phyloP scores from a whole-genome alignment of 2,888 invertebrate genomes.

The Sussaba pulchella region DNA sequence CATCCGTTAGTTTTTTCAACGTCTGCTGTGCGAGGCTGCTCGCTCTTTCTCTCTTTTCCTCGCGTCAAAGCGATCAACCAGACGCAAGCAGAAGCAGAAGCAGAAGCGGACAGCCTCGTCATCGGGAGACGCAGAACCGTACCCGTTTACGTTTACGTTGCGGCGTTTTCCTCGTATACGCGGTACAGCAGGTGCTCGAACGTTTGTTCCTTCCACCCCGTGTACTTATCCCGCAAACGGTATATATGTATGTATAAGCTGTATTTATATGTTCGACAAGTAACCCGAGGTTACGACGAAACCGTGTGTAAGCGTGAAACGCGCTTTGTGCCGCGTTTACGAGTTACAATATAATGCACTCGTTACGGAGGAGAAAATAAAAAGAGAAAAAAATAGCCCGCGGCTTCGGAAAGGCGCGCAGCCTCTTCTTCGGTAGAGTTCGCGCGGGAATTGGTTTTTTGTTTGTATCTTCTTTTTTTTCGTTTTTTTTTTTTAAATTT shows the following conservation, averaged over 20 bases:
- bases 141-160: no score
- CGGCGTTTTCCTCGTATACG: constrained; percentile 55
- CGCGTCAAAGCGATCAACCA: constrained; percentile 56
- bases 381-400: constrained; percentile 35
- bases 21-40: constrained; percentile 77
- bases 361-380: neutral
- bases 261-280: neutral
- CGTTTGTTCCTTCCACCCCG: constrained; percentile 35
- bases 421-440: constrained; percentile 47
- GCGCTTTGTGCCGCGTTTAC: constrained; percentile 16
- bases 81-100: constrained; percentile 24
- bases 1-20: constrained; percentile 79
- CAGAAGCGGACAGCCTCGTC: constrained; percentile 27
- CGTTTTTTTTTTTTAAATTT: no score
- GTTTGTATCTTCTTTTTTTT: constrained; percentile 25
- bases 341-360: constrained; percentile 4
- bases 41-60: constrained; percentile 48
- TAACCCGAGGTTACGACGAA: neutral
- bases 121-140: constrained; percentile 39
- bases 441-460: constrained; percentile 43
- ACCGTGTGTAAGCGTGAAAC: constrained; percentile 17
- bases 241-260: neutral
- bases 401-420: neutral
- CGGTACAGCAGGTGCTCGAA: constrained; percentile 59
- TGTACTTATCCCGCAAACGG: constrained; percentile 14